phyloP scores from a whole-genome alignment of 2,113 vertebrate species.

The Bothrops jararaca region DNA sequence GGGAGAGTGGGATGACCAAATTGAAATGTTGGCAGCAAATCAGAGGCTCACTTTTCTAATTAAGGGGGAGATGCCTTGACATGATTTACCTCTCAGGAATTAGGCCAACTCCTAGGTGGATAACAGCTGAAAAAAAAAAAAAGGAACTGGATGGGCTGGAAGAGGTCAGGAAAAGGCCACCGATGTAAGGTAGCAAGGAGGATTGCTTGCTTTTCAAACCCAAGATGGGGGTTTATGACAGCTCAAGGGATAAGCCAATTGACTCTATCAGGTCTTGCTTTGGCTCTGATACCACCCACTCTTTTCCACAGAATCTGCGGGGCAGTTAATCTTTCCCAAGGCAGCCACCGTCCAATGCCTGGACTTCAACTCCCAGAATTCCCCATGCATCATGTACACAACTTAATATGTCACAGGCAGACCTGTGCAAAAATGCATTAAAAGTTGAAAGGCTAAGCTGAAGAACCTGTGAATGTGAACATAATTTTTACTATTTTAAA shows the following conservation, averaged over 20 bases:
- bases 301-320: neutral
- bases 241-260: neutral
- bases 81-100: slow-evolving; percentile 4
- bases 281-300: neutral
- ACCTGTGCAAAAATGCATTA: neutral
- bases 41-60: slow-evolving; percentile 31
- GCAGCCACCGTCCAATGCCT: neutral
- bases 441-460: neutral
- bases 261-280: too few relatives aligned
- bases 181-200: neutral
- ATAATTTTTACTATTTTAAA: neutral
- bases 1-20: slow-evolving; percentile 2
- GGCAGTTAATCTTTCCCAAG: neutral
- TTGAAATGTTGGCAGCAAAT: slow-evolving; percentile 27
- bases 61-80: neutral
- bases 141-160: neutral
- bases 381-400: neutral
- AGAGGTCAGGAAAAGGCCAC: neutral
- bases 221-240: neutral
- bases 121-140: neutral
- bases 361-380: neutral
- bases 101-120: slow-evolving; percentile 1
- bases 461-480: neutral
- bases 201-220: neutral
- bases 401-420: neutral